Evolutionary conservation across 2,888 invertebrate species (phyloP).

Genomic region (Eilema griseolum): DNA sequence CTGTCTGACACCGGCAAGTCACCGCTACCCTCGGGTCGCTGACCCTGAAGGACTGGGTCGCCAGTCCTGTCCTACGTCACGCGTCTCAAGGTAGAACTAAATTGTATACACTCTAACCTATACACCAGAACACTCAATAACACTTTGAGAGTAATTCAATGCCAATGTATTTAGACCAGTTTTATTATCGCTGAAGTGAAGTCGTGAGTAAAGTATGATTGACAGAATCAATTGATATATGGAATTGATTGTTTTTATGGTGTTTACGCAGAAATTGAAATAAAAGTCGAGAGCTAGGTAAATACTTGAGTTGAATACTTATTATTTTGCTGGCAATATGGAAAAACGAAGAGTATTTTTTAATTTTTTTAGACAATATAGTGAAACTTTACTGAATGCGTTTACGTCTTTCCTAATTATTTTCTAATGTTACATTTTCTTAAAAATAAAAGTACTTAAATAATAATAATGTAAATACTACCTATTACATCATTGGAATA

Average conservation of each 20-base stretch:
- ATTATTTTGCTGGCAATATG: too few species aligned
- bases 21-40: constrained; percentile 53
- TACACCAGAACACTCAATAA: background rate
- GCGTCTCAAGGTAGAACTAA: constrained; percentile 29
- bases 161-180: constrained; percentile 9
- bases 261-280: constrained; percentile 36
- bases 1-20: constrained; percentile 55
- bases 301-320: background rate
- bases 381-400: too few species aligned
- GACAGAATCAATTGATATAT: constrained; percentile 36
- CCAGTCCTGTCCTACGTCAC: constrained; percentile 43
- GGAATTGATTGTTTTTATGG: constrained; percentile 40
- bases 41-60: constrained; percentile 51
- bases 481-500: too few species aligned
- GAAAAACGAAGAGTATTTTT: too few species aligned
- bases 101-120: constrained; percentile 5
- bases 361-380: background rate
- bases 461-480: too few species aligned
- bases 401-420: too few species aligned
- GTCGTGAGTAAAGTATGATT: constrained; percentile 41
- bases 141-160: constrained; percentile 10
- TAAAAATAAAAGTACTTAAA: too few species aligned
- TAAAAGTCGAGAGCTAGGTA: constrained; percentile 16
- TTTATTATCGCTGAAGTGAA: constrained; percentile 20
- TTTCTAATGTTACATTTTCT: too few species aligned